phyloP scores from a whole-genome alignment of 30 jellyfish, hydroid and myxozoan genomes.

The Phacellophora camtschatica region DNA sequence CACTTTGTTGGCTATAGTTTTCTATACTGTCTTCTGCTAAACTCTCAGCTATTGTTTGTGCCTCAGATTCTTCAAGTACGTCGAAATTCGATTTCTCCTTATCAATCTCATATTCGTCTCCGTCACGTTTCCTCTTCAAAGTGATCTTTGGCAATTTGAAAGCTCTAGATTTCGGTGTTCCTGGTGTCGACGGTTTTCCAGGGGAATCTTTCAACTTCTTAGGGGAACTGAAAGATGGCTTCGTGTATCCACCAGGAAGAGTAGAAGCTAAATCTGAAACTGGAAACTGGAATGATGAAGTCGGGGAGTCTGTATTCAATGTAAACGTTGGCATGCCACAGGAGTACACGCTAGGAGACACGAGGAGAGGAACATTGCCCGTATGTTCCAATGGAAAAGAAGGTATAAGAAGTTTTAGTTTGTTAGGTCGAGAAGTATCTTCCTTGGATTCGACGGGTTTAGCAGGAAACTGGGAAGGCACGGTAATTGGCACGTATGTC shows the following conservation, averaged over 20 bases:
- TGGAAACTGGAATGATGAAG: constrained; percentile 49
- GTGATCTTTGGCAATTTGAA: constrained; percentile 69
- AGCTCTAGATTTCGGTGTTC: constrained; percentile 66
- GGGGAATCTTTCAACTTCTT: constrained; percentile 11
- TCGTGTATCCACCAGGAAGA: constrained; percentile 46
- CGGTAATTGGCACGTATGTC: constrained; percentile 31
- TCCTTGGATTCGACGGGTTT: not conserved
- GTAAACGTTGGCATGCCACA: constrained; percentile 32
- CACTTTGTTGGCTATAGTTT: not conserved
- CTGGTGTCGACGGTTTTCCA: constrained; percentile 55
- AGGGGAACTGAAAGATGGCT: constrained; percentile 46
- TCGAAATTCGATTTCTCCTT: constrained; percentile 73
- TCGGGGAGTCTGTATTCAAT: constrained; percentile 25
- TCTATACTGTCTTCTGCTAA: constrained; percentile 29
- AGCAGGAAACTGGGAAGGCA: not conserved
- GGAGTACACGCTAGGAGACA: constrained; percentile 61
- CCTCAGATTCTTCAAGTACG: constrained; percentile 59
- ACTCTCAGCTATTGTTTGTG: constrained; percentile 58
- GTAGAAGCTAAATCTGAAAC: constrained; percentile 29
- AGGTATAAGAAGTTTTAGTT: constrained; percentile 50
- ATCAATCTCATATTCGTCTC: constrained; percentile 78
- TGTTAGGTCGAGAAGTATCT: constrained; percentile 35
- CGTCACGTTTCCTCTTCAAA: constrained; percentile 70
- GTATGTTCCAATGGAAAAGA: constrained; percentile 44
- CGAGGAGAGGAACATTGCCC: constrained; percentile 54